A percentile compares a stretch with the other conserved stretches of the same genome.
Evolutionary conservation across 2,797 vertebrate species (phyloP).

Genomic region (Rhyacichthys aspro): DNA sequence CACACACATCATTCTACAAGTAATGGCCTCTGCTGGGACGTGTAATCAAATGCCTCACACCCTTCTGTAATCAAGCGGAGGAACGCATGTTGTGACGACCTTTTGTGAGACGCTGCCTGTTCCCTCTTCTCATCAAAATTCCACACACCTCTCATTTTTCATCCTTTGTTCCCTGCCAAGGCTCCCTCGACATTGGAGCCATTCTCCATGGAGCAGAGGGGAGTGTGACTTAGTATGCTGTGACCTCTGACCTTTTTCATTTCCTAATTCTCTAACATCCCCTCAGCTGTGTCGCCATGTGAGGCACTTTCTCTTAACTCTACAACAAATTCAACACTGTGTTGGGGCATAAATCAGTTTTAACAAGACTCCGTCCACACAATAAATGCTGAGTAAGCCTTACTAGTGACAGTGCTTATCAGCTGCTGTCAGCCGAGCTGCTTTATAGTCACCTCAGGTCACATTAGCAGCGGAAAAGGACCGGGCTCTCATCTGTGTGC

Average conservation of each 20-base stretch:
- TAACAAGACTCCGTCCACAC: slow-evolving; percentile 6
- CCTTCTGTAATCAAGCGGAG: slow-evolving; percentile 77
- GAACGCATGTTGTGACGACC: slow-evolving; percentile 72
- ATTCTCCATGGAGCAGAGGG: slow-evolving; percentile 66
- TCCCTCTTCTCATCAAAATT: slow-evolving; percentile 81
- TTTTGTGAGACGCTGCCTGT: slow-evolving; percentile 71
- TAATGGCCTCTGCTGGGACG: slow-evolving; percentile 76
- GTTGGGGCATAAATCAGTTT: slow-evolving; percentile 14
- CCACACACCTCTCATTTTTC: slow-evolving; percentile 74
- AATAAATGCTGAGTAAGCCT: slow-evolving; percentile 37
- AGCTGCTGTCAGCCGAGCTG: slow-evolving; percentile 46
- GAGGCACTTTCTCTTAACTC: slow-evolving; percentile 6
- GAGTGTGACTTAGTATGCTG: slow-evolving; percentile 52
- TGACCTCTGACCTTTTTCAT: slow-evolving; percentile 60
- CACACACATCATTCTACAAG: slow-evolving; percentile 63
- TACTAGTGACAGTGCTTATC: slow-evolving; percentile 34
- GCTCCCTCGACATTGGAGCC: slow-evolving; percentile 56
- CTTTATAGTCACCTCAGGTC: slow-evolving; percentile 53
- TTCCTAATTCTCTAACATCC: slow-evolving; percentile 33
- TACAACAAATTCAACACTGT: slow-evolving; percentile 14
- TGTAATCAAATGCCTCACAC: slow-evolving; percentile 74
- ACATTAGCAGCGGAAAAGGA: slow-evolving; percentile 60
- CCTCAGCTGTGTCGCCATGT: slow-evolving; percentile 9
- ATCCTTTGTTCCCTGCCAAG: slow-evolving; percentile 58
- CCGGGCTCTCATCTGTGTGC: slow-evolving; percentile 59